phyloP scores from a whole-genome alignment of 2,797 vertebrate species.

The Cirrhinus molitorella region DNA sequence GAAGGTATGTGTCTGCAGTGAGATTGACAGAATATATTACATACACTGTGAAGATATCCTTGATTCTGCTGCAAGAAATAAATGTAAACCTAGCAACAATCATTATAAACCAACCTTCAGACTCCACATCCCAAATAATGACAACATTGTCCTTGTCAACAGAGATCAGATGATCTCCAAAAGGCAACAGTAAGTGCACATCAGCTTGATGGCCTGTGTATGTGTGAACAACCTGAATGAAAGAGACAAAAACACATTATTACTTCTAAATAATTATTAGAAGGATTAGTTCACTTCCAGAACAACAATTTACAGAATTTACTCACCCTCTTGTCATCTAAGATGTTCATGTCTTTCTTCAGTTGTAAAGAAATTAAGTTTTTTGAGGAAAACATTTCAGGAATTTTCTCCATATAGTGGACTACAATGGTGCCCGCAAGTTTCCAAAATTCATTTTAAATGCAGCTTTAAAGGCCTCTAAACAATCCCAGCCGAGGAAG shows the following conservation, averaged over 20 bases:
- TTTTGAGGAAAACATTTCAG: too few species aligned
- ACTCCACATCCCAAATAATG: slow-evolving; percentile 91
- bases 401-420: too few species aligned
- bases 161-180: slow-evolving; percentile 94
- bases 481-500: too few species aligned
- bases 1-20: slow-evolving; percentile 88
- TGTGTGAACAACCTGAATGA: slow-evolving; percentile 85
- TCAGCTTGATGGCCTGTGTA: slow-evolving; percentile 89
- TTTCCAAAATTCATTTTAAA: too few species aligned
- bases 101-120: slow-evolving; percentile 77
- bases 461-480: too few species aligned
- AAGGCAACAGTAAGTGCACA: slow-evolving; percentile 89
- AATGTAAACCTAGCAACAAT: not conserved
- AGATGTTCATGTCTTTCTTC: too few species aligned
- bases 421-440: too few species aligned
- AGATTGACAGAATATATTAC: not conserved
- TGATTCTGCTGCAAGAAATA: not conserved
- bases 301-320: too few species aligned
- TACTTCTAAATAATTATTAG: not conserved
- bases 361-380: too few species aligned
- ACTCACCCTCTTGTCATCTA: too few species aligned
- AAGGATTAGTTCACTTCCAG: too few species aligned
- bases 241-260: not conserved
- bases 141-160: slow-evolving; percentile 85
- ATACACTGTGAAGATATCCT: not conserved